phyloP scores from a whole-genome alignment of 2,113 vertebrate species.

The Diphyllodes magnificus region DNA sequence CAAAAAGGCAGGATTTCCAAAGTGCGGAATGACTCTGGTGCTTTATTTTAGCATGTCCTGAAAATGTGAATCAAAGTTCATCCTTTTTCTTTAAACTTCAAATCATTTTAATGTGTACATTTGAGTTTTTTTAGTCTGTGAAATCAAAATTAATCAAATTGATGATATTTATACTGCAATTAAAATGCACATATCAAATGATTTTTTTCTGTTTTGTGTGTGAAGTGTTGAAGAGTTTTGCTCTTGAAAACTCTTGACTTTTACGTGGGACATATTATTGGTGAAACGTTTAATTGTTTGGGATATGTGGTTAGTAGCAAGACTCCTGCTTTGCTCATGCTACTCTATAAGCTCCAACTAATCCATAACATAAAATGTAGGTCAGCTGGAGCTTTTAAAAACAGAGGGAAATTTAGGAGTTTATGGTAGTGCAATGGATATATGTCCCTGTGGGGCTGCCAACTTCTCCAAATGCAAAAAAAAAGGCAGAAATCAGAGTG shows the following conservation, averaged over 20 bases:
- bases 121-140: neutral
- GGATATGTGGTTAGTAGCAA: neutral
- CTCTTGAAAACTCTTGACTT: neutral
- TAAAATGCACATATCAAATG: neutral
- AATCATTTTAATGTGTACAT: neutral
- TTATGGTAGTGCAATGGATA: neutral
- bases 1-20: neutral
- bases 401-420: neutral
- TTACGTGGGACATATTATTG: neutral
- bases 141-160: neutral
- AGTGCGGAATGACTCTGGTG: neutral
- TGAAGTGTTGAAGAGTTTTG: neutral
- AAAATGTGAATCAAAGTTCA: neutral
- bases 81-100: neutral
- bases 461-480: neutral
- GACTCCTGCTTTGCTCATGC: neutral
- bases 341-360: neutral
- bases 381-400: conserved; percentile 28
- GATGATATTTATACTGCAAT: neutral
- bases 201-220: neutral
- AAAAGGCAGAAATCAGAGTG: neutral
- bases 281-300: neutral
- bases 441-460: neutral
- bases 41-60: neutral
- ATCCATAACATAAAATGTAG: conserved; percentile 33